phyloP scores from a whole-genome alignment of 1,140 invertebrate species.

The Tetragnatha versicolor region DNA sequence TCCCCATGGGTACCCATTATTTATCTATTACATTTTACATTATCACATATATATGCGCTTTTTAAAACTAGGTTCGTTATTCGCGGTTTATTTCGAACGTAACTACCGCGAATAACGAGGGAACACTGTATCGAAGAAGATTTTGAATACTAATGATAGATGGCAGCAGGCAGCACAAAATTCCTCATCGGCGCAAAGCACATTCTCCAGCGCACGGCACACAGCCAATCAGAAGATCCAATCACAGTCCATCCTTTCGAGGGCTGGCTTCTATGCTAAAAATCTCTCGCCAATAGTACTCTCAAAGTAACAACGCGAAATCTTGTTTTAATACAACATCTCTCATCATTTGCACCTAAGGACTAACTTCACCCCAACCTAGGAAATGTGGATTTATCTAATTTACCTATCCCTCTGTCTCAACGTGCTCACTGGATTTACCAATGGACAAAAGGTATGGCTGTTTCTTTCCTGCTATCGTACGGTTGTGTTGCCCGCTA shows the following conservation, averaged over 20 bases:
- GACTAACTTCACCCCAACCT: slow-evolving; percentile 3
- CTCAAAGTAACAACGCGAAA: slow-evolving; percentile 15
- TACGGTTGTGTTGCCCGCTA: slow-evolving; percentile 7
- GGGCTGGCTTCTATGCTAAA: slow-evolving; percentile 31
- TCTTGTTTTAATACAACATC: slow-evolving; percentile 2
- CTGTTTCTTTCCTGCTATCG: slow-evolving; percentile 19
- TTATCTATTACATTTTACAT: no score
- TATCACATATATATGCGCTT: no score
- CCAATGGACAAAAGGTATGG: slow-evolving; percentile 46
- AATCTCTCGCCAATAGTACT: neutral
- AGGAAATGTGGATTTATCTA: slow-evolving; percentile 45
- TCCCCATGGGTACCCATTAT: no score
- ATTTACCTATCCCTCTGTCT: slow-evolving; percentile 29
- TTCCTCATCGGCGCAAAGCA: neutral
- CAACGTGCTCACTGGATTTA: slow-evolving; percentile 39
- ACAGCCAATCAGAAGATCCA: slow-evolving; percentile 32
- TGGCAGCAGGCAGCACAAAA: slow-evolving; percentile 23
- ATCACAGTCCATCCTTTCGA: slow-evolving; percentile 34
- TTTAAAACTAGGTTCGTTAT: no score
- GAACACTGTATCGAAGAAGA: no score
- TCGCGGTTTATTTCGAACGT: no score
- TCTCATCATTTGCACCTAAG: neutral
- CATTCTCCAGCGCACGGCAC: neutral
- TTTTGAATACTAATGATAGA: neutral
- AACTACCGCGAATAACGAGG: no score